phyloP scores from a whole-genome alignment of 2,797 vertebrate species.

The Pempheris klunzingeri region DNA sequence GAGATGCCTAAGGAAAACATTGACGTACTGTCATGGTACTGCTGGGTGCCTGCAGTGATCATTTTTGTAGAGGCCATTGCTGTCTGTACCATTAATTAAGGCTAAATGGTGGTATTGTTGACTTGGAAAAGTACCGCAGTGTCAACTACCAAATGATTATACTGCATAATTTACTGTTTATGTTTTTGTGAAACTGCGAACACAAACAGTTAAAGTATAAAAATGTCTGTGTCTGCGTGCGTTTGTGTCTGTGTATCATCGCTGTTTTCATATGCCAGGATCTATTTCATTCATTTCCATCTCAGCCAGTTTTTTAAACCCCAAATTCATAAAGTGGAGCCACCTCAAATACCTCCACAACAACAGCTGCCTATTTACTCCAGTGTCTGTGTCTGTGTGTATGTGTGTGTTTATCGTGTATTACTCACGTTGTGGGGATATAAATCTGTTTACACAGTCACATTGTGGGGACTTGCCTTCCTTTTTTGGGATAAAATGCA shows the following conservation, averaged over 20 bases:
- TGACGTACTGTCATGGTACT: neutral
- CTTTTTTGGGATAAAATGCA: no score
- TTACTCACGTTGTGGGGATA: no score
- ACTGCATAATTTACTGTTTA: neutral
- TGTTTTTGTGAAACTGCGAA: neutral
- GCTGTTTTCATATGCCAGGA: constrained; percentile 13
- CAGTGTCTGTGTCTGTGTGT: neutral
- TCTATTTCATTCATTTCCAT: constrained; percentile 42
- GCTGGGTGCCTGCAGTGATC: neutral
- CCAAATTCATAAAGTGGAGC: constrained; percentile 34
- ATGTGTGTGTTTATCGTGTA: no score
- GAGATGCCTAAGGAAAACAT: neutral
- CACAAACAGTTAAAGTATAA: neutral
- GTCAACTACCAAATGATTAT: neutral
- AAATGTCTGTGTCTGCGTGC: neutral
- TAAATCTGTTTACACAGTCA: no score
- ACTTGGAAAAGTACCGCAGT: neutral
- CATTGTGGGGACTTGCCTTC: no score
- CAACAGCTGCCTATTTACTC: constrained; percentile 49
- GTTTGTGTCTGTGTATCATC: neutral
- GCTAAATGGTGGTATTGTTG: neutral
- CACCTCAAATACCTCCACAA: constrained; percentile 39
- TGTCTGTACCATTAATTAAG: neutral
- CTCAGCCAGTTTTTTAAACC: constrained; percentile 26
- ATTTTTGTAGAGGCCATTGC: neutral